phyloP scores from a whole-genome alignment of 2,888 invertebrate genomes.

The Xestia sexstrigata region DNA sequence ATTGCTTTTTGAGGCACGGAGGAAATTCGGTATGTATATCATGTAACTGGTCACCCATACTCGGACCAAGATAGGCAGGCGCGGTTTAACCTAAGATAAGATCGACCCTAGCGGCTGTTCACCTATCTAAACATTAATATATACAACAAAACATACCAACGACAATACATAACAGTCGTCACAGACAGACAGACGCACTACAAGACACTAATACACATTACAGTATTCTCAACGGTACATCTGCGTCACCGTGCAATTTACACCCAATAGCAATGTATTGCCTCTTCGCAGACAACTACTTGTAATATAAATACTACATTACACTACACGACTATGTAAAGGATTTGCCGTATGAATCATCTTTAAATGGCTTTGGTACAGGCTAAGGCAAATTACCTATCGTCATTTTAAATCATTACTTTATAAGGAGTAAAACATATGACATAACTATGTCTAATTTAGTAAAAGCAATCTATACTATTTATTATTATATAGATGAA shows the following conservation, averaged over 20 bases:
- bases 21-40: background rate
- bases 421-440: background rate
- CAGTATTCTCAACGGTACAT: slow-evolving; percentile 52
- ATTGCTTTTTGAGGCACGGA: background rate
- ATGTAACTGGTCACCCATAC: background rate
- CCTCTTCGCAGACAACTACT: background rate
- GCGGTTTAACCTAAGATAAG: background rate
- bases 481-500: no score
- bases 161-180: slow-evolving; percentile 30
- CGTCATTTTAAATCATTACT: background rate
- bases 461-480: no score
- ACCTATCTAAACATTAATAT: background rate
- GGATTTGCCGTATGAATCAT: slow-evolving; percentile 16
- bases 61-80: background rate
- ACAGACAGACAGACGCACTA: slow-evolving; percentile 45
- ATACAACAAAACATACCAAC: background rate
- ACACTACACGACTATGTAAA: background rate
- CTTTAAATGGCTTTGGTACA: slow-evolving; percentile 1
- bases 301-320: background rate
- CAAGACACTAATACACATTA: slow-evolving; percentile 46
- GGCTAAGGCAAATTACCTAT: background rate
- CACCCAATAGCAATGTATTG: slow-evolving; percentile 32
- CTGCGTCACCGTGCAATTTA: slow-evolving; percentile 54
- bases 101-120: background rate
- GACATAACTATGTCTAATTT: no score